Conservation (phyloP, 2,888 invertebrate genomes). For the Eulithis testata region DNA sequence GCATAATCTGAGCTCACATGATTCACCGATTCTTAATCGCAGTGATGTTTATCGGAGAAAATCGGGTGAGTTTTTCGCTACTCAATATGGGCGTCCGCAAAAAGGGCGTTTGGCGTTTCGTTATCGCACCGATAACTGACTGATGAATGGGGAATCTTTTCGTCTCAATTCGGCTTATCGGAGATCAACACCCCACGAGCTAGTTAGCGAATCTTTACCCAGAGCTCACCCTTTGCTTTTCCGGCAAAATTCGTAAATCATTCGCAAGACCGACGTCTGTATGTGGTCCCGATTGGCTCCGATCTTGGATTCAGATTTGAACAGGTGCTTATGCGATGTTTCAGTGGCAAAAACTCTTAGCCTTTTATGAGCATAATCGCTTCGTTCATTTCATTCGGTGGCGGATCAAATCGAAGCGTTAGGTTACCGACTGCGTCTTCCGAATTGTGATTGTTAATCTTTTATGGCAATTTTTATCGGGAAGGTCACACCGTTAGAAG, state of each 20-base stretch:
- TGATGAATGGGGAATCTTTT: slow-evolving; percentile 79
- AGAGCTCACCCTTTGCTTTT: slow-evolving; percentile 53
- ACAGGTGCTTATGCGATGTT: slow-evolving; percentile 67
- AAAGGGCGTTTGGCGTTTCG: slow-evolving; percentile 69
- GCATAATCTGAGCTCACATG: slow-evolving; percentile 44
- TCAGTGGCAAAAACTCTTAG: slow-evolving; percentile 61
- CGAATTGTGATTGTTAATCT: slow-evolving; percentile 52
- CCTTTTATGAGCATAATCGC: slow-evolving; percentile 67
- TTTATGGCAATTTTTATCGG: slow-evolving; percentile 59
- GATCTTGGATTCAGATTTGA: slow-evolving; percentile 64
- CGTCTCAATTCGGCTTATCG: slow-evolving; percentile 82
- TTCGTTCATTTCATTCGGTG: slow-evolving; percentile 58
- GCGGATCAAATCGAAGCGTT: slow-evolving; percentile 50
- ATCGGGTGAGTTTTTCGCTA: slow-evolving; percentile 69
- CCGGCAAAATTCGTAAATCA: slow-evolving; percentile 54
- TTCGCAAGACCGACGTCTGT: slow-evolving; percentile 78
- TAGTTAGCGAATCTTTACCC: slow-evolving; percentile 74
- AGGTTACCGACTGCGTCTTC: slow-evolving; percentile 21
- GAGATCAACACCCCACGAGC: slow-evolving; percentile 74
- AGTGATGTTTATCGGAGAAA: slow-evolving; percentile 61
- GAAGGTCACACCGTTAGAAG: slow-evolving; percentile 56
- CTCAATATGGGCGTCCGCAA: slow-evolving; percentile 66
- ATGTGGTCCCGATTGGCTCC: slow-evolving; percentile 62
- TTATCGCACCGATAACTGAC: slow-evolving; percentile 78
- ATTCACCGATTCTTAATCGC: slow-evolving; percentile 50